A percentile compares a stretch with the other conserved stretches of the same genome.
phyloP scores from a whole-genome alignment of 1,140 invertebrate species.

The Musca domestica region DNA sequence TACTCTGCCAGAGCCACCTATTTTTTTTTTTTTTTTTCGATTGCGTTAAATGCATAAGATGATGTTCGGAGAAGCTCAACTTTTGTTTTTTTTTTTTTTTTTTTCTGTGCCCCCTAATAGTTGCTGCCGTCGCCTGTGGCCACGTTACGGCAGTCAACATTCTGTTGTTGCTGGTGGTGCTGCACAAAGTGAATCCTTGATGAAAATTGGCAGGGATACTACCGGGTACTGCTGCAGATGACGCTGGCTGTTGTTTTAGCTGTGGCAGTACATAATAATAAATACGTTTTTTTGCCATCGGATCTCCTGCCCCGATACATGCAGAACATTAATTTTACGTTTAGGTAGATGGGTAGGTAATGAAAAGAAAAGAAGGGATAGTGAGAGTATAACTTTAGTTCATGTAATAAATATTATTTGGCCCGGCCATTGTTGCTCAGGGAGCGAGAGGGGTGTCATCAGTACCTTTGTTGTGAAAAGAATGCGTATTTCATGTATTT shows the following conservation, averaged over 20 bases:
- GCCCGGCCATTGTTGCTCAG: too few species aligned
- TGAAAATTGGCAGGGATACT: conserved; percentile 12
- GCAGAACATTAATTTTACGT: conserved; percentile 15
- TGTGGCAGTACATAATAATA: conserved; percentile 5
- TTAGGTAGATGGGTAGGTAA: neutral
- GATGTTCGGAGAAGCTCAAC: neutral
- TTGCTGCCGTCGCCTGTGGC: neutral
- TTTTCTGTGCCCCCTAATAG: too few species aligned
- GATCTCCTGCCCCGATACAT: neutral
- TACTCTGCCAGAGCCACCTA: neutral
- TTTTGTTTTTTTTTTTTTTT: conserved; percentile 1
- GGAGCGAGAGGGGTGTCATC: too few species aligned
- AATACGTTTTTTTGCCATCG: conserved; percentile 6
- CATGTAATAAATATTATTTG: conserved; percentile 4
- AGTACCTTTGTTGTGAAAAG: too few species aligned
- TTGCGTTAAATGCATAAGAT: neutral
- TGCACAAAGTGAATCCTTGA: neutral
- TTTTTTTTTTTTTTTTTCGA: conserved; percentile 2
- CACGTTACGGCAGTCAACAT: too few species aligned
- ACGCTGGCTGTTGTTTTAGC: neutral
- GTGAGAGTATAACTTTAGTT: neutral
- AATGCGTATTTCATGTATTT: too few species aligned
- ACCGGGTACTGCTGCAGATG: neutral
- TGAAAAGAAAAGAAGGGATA: neutral
- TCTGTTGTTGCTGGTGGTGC: neutral